phyloP scores from a whole-genome alignment of 2,888 invertebrate genomes.

The Gisinianus flammeolus region DNA sequence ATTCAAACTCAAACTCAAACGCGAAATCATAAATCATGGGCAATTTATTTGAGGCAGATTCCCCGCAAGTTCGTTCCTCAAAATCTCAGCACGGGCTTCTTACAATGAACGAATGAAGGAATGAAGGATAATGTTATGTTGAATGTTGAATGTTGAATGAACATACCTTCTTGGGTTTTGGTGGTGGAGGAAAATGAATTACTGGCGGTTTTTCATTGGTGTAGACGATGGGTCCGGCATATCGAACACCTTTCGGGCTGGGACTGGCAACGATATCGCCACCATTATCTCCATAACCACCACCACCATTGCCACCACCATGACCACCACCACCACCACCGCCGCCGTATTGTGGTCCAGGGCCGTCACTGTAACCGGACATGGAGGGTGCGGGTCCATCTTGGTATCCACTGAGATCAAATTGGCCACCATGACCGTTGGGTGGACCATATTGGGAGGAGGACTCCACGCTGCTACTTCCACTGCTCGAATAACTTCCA shows the following conservation, averaged over 20 bases:
- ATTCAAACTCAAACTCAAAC: no score
- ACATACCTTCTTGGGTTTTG: conserved; percentile 50
- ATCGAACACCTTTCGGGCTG: conserved; percentile 49
- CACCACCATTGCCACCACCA: background rate
- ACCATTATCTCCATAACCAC: conserved; percentile 17
- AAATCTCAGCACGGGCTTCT: no score
- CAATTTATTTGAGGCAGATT: no score
- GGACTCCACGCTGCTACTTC: background rate
- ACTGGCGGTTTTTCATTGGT: conserved; percentile 58
- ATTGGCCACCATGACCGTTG: no score
- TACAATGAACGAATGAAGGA: no score
- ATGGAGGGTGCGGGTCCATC: background rate
- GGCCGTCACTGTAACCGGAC: conserved; percentile 13
- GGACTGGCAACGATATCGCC: conserved; percentile 35
- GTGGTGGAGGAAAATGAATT: conserved; percentile 58
- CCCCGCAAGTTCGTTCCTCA: no score
- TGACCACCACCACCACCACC: background rate
- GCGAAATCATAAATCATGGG: no score
- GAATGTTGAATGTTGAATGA: no score
- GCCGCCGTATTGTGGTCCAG: background rate
- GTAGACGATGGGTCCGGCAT: conserved; percentile 59
- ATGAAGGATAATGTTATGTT: no score
- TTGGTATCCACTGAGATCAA: background rate
- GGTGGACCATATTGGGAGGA: conserved; percentile 20
- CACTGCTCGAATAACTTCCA: conserved; percentile 15